phyloP scores from a whole-genome alignment of 1,140 invertebrate species.

The Sitobion miscanthi region DNA sequence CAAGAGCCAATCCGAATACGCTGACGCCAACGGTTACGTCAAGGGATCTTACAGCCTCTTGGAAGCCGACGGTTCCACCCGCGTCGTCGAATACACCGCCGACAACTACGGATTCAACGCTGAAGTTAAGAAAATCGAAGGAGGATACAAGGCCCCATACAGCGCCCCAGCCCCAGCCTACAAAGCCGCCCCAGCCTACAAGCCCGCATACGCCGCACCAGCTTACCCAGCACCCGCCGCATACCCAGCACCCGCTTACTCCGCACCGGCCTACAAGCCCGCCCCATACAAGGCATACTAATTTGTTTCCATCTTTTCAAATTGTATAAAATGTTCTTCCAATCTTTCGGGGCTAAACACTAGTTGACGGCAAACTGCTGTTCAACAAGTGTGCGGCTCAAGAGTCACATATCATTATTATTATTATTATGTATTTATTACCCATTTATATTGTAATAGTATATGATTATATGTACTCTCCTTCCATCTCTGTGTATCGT shows the following conservation, averaged over 20 bases:
- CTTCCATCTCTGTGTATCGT: not conserved
- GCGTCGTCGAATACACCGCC: constrained; percentile 65
- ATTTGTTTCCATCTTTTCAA: not conserved
- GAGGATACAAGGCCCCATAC: constrained; percentile 55
- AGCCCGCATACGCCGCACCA: constrained; percentile 55
- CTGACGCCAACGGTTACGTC: constrained; percentile 61
- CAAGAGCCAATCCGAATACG: constrained; percentile 60
- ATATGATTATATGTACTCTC: not conserved
- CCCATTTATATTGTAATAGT: not conserved
- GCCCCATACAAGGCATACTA: constrained; percentile 38
- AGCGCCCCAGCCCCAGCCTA: constrained; percentile 55
- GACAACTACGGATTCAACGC: constrained; percentile 62
- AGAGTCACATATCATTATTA: not conserved
- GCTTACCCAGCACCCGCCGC: constrained; percentile 46
- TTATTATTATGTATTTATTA: not conserved
- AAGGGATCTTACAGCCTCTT: constrained; percentile 62
- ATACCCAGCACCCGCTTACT: constrained; percentile 56
- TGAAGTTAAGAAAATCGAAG: constrained; percentile 57
- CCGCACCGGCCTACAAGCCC: constrained; percentile 53
- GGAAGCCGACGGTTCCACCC: constrained; percentile 68
- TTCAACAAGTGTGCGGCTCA: not conserved
- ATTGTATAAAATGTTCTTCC: not conserved
- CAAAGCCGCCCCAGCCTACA: constrained; percentile 57
- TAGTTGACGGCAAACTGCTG: not conserved
- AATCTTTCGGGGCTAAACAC: not conserved